A percentile compares a stretch with the other conserved stretches of the same genome.
These are phyloP conservation scores for Seriola rivoliana DNA, from an alignment of 2,113 vertebrate species.

Conservation along the genomic window DNA sequence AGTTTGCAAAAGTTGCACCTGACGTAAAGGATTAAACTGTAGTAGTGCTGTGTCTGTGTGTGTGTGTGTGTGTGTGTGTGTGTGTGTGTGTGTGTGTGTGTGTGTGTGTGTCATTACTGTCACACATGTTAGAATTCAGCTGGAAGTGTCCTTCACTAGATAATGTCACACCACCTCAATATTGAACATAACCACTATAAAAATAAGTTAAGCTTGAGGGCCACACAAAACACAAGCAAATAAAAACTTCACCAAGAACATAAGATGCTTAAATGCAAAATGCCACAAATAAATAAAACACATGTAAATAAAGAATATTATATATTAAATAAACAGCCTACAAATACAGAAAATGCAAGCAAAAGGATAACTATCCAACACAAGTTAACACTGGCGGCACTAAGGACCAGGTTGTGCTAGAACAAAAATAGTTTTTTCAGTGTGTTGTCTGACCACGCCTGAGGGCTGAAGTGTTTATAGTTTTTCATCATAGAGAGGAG, in stretches of 20 bases:
- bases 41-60: background rate
- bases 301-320: background rate
- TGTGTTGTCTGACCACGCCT: background rate
- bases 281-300: background rate
- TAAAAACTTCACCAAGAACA: background rate
- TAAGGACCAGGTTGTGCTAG: too few relatives aligned
- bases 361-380: background rate
- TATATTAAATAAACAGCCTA: background rate
- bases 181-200: background rate
- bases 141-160: background rate
- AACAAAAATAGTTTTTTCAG: too few relatives aligned
- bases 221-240: background rate
- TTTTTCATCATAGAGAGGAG: background rate
- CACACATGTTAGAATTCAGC: constrained; percentile 7
- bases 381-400: background rate
- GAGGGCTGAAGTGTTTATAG: background rate
- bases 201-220: background rate
- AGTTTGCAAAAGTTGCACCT: constrained; percentile 56
- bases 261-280: background rate
- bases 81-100: constrained; percentile 4
- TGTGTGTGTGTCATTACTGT: background rate
- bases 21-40: constrained; percentile 36
- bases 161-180: background rate
- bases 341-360: background rate
- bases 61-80: background rate